Evolutionary conservation across 2,797 vertebrate genomes (phyloP).

Genomic region (Limnodromus scolopaceus): DNA sequence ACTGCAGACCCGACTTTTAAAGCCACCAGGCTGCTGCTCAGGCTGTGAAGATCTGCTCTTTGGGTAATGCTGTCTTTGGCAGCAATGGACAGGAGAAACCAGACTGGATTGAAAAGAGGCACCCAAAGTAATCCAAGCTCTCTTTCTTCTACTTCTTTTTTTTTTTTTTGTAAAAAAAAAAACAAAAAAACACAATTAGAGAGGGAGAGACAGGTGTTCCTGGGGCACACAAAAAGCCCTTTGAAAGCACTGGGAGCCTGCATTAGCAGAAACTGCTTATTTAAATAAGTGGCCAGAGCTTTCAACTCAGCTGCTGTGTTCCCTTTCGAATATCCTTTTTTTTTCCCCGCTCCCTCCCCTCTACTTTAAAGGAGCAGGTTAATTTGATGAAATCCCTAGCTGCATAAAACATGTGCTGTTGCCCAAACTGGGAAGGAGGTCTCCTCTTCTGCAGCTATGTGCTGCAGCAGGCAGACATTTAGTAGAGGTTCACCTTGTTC

Average conservation of each 20-base stretch:
- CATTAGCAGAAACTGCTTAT: constrained; percentile 46
- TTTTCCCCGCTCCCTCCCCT: neutral
- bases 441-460: neutral
- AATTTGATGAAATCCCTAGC: constrained; percentile 16
- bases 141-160: neutral
- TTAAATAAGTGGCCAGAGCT: constrained; percentile 57
- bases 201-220: neutral
- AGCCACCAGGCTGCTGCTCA: fast-evolving
- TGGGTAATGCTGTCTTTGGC: neutral
- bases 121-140: neutral
- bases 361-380: constrained; percentile 27
- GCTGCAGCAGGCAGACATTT: neutral
- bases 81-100: neutral
- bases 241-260: neutral
- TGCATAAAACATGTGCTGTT: neutral
- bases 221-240: constrained; percentile 14
- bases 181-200: neutral
- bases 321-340: neutral
- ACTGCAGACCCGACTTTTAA: neutral
- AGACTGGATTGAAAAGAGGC: neutral
- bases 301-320: constrained; percentile 37
- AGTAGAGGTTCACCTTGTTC: neutral
- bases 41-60: neutral
- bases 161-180: neutral
- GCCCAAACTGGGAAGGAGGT: neutral